Base-by-base conservation (phyloP, 2,888 invertebrate species). In the Orchesella flavescens region DNA sequence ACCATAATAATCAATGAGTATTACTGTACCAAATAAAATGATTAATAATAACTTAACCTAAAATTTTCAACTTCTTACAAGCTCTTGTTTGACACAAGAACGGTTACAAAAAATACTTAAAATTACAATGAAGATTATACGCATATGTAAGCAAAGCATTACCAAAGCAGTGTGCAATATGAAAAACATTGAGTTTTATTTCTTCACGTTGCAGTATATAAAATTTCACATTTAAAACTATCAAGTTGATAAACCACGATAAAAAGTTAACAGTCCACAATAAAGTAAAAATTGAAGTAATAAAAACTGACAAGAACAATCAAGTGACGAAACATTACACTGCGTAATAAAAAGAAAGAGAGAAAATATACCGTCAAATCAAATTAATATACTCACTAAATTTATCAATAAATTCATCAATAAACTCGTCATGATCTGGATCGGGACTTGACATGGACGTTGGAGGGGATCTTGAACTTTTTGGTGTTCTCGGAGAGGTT, bases 321-420 rank as follows among this genome's bases (percentile, higher is more conserved):
- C 59, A 21, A 59, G 9, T 4, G n/a, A n/a, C n/a, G 21, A 73
- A 65, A 46, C 49, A 78, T 61, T 44, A 43, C 17, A 46, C n/a
- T 43, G 46, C 15, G n/a, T 24, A 71, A 57, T n/a, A 53, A 78
- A 61, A 68, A 66, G 46, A 17, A 65, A 49, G 49, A 59, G n/a
- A 24, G 13, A 75, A 84, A 80, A 68, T 23, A 46, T 49, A 68
- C 53, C 17, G 55, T 53, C 34, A 65, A 78, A 68, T 74, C 61
- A 80, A 71, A 76, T 65, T 65, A 13, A 19, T 46, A 61, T 24
- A 83, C 80, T 84, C 84, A 81, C 81, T 61, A 75, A 84, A 66
- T 55, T 65, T 66, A 49, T 81, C 80, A 84, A 75, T 66, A 75
- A 84, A 76, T 75, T 84, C 87, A 81, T 85, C 83, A 68, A 79